Evolutionary conservation across 2,888 invertebrate genomes (phyloP).

Genomic region (Atrina japonica): DNA sequence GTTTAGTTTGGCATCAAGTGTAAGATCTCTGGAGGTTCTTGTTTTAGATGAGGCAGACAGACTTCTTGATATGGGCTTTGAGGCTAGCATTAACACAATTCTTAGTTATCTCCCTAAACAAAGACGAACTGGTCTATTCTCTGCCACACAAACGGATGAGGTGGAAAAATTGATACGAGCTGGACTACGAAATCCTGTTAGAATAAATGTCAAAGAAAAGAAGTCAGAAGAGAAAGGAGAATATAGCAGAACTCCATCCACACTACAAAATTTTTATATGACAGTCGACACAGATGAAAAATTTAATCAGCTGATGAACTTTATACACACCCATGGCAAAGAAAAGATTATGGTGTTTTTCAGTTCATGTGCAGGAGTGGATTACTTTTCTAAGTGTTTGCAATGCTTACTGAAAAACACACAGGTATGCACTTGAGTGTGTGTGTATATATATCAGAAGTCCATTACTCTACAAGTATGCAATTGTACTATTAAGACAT

Average conservation of each 20-base stretch:
- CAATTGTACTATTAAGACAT: no score
- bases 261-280: slow-evolving; percentile 87
- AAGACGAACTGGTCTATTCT: slow-evolving; percentile 97
- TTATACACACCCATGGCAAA: slow-evolving; percentile 85
- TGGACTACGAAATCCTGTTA: slow-evolving; percentile 94
- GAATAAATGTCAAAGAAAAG: slow-evolving; percentile 94
- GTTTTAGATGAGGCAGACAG: slow-evolving; percentile 98
- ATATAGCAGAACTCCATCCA: slow-evolving; percentile 81
- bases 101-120: slow-evolving; percentile 94
- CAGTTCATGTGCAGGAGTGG: slow-evolving; percentile 97
- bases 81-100: slow-evolving; percentile 91
- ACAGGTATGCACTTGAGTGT: no score
- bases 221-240: slow-evolving; percentile 76
- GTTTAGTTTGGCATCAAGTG: slow-evolving; percentile 84
- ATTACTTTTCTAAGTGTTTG: slow-evolving; percentile 90
- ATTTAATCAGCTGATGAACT: slow-evolving; percentile 88
- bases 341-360: slow-evolving; percentile 90
- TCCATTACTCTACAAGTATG: no score
- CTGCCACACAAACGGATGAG: slow-evolving; percentile 98
- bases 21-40: slow-evolving; percentile 91
- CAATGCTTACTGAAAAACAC: slow-evolving; percentile 63
- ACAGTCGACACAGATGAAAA: slow-evolving; percentile 84
- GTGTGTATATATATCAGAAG: no score
- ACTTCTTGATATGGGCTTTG: slow-evolving; percentile 95
- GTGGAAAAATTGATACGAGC: slow-evolving; percentile 94